Percentiles rank a stretch among this genome's conserved stretches.
phyloP scores from a whole-genome alignment of 1,140 invertebrate species.

The Drosophila ananassae region DNA sequence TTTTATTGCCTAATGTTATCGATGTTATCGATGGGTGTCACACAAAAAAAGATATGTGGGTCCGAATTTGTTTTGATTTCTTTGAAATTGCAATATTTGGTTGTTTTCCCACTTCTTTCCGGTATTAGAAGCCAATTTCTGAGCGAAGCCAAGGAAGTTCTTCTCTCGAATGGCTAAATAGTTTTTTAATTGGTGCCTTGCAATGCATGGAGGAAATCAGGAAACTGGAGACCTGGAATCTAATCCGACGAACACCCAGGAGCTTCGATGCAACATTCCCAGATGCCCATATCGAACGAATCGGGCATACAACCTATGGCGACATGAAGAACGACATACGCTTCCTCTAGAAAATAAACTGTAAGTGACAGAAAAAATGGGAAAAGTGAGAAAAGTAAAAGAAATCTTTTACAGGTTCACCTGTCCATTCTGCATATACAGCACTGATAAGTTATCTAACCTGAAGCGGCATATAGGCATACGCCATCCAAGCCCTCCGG shows the following conservation, averaged over 20 bases:
- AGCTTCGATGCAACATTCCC: conserved; percentile 10
- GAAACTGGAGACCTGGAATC: not conserved
- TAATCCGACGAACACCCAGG: not conserved
- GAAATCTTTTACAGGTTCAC: not conserved
- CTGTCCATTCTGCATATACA: conserved; percentile 37
- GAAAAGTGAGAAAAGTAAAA: not conserved
- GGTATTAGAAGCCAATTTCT: not conserved
- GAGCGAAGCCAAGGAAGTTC: not conserved
- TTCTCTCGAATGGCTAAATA: not conserved
- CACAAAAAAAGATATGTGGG: not conserved
- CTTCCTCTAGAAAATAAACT: not conserved
- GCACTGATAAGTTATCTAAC: conserved; percentile 20
- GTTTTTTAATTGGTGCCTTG: not conserved
- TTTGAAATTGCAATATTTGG: not conserved
- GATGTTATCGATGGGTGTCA: too few species aligned
- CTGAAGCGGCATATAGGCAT: conserved; percentile 25
- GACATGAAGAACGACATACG: conserved; percentile 22
- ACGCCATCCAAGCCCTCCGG: conserved; percentile 10
- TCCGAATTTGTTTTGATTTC: not conserved
- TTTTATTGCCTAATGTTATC: too few species aligned
- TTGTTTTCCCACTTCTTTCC: not conserved
- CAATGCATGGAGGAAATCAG: conserved; percentile 3
- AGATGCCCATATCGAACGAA: conserved; percentile 35
- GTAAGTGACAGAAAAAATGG: not conserved
- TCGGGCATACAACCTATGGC: conserved; percentile 37